A percentile compares a stretch with the other conserved stretches of the same genome.
These are phyloP conservation scores for Opisthocomus hoazin DNA, from an alignment of 2,113 vertebrate species.

Conservation along the genomic window DNA sequence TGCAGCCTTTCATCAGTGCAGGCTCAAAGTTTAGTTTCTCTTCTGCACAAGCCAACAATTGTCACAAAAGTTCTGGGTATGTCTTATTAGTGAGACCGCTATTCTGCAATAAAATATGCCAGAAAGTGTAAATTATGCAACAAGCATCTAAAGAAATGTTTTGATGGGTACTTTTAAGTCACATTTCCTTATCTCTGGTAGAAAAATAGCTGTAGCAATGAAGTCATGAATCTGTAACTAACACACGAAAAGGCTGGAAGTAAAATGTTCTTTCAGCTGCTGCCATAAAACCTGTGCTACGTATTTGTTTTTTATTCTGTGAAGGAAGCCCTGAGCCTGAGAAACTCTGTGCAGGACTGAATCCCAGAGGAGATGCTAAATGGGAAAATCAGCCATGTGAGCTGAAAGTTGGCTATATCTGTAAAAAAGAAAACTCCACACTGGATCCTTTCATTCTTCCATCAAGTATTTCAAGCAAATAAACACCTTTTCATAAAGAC, in stretches of 20 bases:
- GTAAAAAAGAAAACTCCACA: slow-evolving; percentile 82
- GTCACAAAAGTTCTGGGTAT: neutral
- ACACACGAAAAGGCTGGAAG: neutral
- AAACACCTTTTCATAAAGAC: neutral
- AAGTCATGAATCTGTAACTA: neutral
- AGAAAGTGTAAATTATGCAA: neutral
- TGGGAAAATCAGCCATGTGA: slow-evolving; percentile 84
- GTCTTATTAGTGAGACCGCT: neutral
- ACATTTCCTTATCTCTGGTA: neutral
- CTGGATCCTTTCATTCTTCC: slow-evolving; percentile 46
- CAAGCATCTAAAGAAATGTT: neutral
- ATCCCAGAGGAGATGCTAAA: slow-evolving; percentile 82
- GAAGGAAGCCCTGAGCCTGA: slow-evolving; percentile 87
- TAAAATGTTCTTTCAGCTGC: neutral
- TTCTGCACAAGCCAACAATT: neutral
- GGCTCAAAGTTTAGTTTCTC: neutral
- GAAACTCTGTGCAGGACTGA: slow-evolving; percentile 80
- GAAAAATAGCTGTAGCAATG: neutral
- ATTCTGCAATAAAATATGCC: neutral
- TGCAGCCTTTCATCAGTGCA: neutral
- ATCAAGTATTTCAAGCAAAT: slow-evolving; percentile 43
- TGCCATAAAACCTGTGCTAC: neutral
- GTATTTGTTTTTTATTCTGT: neutral
- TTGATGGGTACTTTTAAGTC: neutral
- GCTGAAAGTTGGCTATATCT: slow-evolving; percentile 88